Conservation (phyloP, 1,140 invertebrate genomes). For the Tetragnatha versicolor region DNA sequence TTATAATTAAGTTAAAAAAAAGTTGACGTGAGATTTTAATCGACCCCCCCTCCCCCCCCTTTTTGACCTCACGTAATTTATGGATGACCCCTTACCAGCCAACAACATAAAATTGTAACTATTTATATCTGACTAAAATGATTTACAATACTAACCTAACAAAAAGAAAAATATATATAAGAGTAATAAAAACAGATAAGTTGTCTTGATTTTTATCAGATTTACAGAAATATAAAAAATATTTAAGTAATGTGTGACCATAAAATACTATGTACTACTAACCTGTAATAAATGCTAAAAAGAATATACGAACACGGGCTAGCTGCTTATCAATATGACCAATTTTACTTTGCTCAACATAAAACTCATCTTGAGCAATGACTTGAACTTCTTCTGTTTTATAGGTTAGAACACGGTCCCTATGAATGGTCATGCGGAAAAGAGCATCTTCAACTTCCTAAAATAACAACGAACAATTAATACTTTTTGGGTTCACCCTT, state of each 20-base stretch:
- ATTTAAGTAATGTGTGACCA: too few relatives aligned
- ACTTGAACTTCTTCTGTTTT: slow-evolving; percentile 98
- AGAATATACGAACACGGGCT: slow-evolving; percentile 92
- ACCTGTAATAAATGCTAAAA: slow-evolving; percentile 84
- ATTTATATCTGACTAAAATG: too few relatives aligned
- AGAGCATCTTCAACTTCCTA: slow-evolving; percentile 65
- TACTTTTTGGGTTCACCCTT: too few relatives aligned
- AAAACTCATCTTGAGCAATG: slow-evolving; percentile 94
- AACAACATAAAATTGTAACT: too few relatives aligned
- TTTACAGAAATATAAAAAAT: neutral
- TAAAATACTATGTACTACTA: slow-evolving; percentile 55
- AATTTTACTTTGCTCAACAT: slow-evolving; percentile 88
- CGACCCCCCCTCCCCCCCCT: too few relatives aligned
- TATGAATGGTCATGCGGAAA: slow-evolving; percentile 81
- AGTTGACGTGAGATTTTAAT: too few relatives aligned
- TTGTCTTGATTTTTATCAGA: too few relatives aligned
- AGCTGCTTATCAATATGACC: slow-evolving; percentile 90
- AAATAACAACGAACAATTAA: neutral
- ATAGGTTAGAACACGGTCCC: slow-evolving; percentile 90
- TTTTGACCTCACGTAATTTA: too few relatives aligned
- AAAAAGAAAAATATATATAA: too few relatives aligned
- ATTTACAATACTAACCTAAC: neutral
- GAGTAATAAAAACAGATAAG: too few relatives aligned
- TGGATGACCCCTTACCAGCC: too few relatives aligned
- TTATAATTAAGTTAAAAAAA: too few relatives aligned